Base-by-base conservation (phyloP, 64 coral and sea anemone genomes). In the Pachyseris speciosa region DNA sequence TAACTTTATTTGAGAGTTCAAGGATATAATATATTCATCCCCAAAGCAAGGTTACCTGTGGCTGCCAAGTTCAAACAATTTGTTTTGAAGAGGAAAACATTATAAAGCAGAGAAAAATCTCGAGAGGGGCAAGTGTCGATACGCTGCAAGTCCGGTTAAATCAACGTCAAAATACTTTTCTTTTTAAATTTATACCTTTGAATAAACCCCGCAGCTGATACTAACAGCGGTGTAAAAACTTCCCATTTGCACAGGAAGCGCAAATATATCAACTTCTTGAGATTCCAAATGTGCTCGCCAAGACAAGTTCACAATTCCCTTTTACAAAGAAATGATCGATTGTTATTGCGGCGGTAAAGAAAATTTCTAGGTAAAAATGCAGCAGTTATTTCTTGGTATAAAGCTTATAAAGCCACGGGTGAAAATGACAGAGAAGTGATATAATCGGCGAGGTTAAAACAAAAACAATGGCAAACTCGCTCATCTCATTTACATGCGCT, bases 381-480 rank as follows among this genome's bases (percentile, higher is more conserved):
- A 47, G 22, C 44, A 40, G 22, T 17, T 11, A 12, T 22, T 15
- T 39, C 25, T 60, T 20, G 28, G 13, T 32, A 37, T 19, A 40
- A 80, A 27, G 24, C 36, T 39, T 57, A n/a, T n/a, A n/a, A n/a
- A 36, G 36, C 36, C 41, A 36, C 77, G 55, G 77, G 77, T 81
- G 63, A 71, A 81, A 26, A 63, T 81, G 5, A 26, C 52, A 15
- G 34, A 20, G 31, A 52, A 12, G 33, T 61, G 77, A 81, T 61
- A 81, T 81, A 81, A 81, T 81, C 32, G n/a, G 19, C 30, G 17
- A 38, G 29, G 49, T 20, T 79, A 33, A 61, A 81, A 61, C 52
- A 41, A 81, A 58, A 81, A 81, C 77, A 81, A 37, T 79, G 53
- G 50, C 77, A 81, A 61, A 61, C 22, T 58, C 19, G 77, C 19